Conservation (phyloP, 1,140 invertebrate genomes). For the Leptopilina boulardi region DNA sequence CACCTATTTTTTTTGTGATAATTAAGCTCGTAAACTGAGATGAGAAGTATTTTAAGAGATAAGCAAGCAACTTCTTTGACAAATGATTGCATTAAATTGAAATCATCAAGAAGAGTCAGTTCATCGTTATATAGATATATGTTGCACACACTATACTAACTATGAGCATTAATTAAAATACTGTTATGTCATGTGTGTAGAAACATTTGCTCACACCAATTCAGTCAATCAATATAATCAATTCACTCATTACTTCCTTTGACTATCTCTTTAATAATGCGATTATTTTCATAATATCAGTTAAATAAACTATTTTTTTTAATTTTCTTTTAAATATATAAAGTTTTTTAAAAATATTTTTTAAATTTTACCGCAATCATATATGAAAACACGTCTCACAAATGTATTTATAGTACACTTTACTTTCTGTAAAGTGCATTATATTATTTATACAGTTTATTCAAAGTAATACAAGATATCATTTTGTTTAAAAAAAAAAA, state of each 20-base stretch:
- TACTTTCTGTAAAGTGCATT: background rate
- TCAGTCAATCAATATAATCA: conserved; percentile 25
- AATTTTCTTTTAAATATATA: too few species aligned
- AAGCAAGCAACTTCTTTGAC: conserved; percentile 16
- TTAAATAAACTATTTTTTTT: background rate
- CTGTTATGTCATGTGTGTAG: background rate
- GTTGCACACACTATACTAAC: background rate
- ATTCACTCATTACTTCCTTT: conserved; percentile 7
- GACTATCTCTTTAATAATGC: background rate
- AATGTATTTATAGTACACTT: background rate
- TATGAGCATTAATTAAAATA: conserved; percentile 5
- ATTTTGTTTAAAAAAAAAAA: background rate
- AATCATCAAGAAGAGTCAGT: conserved; percentile 13
- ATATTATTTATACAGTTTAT: background rate
- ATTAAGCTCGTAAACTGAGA: background rate
- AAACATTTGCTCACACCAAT: background rate
- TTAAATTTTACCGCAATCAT: too few species aligned
- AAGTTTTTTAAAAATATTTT: too few species aligned
- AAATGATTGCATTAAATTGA: conserved; percentile 19
- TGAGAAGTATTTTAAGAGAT: background rate
- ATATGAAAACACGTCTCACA: too few species aligned
- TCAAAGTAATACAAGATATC: background rate
- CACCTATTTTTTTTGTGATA: background rate
- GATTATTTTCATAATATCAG: background rate
- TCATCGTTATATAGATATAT: background rate